Evolutionary conservation across 92 coral and sea anemone species (phyloP).

Genomic region (Palythoa heliodiscus): DNA sequence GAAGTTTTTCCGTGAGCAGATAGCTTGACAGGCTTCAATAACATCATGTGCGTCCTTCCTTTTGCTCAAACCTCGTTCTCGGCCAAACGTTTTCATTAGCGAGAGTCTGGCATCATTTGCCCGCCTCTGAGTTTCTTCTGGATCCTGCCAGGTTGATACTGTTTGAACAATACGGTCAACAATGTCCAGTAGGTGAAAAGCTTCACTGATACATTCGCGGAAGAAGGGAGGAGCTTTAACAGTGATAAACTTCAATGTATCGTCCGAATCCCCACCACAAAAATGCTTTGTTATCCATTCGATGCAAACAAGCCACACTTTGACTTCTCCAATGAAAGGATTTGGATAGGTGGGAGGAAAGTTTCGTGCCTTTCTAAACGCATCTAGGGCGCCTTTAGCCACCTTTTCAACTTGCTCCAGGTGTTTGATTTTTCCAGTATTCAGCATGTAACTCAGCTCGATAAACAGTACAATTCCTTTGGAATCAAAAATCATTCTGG

Average conservation of each 20-base stretch:
- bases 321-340: conserved; percentile 86
- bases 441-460: conserved; percentile 46
- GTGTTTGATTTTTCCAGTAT: conserved; percentile 36
- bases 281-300: conserved; percentile 72
- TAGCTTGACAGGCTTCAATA: conserved; percentile 60
- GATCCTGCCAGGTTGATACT: conserved; percentile 59
- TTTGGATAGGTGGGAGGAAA: conserved; percentile 81
- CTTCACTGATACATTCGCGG: conserved; percentile 77
- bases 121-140: conserved; percentile 65
- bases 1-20: conserved; percentile 63
- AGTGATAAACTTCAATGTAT: conserved; percentile 61
- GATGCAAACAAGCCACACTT: conserved; percentile 82
- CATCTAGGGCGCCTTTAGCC: conserved; percentile 60
- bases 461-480: conserved; percentile 66
- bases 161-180: conserved; percentile 71
- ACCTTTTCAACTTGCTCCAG: conserved; percentile 48
- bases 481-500: conserved; percentile 57
- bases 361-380: conserved; percentile 64
- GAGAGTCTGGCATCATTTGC: conserved; percentile 63
- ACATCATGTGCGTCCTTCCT: conserved; percentile 61
- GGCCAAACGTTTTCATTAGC: conserved; percentile 56
- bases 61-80: conserved; percentile 11
- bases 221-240: conserved; percentile 71
- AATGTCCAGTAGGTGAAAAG: conserved; percentile 72
- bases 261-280: conserved; percentile 64